A percentile compares a stretch with the other conserved stretches of the same genome.
Evolutionary conservation across 1,140 invertebrate genomes (phyloP).

Genomic region (Diuraphis noxia): DNA sequence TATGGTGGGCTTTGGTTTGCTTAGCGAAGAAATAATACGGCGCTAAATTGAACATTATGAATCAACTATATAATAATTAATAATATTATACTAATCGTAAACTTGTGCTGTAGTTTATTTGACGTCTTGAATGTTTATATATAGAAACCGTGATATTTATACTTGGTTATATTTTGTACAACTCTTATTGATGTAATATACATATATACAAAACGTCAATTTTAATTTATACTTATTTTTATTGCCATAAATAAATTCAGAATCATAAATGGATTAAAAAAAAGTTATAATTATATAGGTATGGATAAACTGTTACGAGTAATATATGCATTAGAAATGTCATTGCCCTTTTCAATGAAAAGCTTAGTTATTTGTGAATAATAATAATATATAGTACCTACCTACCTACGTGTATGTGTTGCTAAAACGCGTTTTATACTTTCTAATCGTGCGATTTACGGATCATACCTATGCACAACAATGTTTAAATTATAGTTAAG

Average conservation of each 20-base stretch:
- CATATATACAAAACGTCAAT: not conserved
- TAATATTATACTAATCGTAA: not conserved
- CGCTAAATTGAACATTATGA: not conserved
- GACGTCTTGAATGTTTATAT: not conserved
- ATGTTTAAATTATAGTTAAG: not conserved
- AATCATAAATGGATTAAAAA: constrained; percentile 6
- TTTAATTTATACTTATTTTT: not conserved
- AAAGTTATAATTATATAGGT: not conserved
- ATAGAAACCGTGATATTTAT: not conserved
- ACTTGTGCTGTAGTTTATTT: not conserved
- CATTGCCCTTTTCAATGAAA: not conserved
- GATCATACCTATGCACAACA: not conserved
- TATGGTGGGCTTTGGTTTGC: not conserved
- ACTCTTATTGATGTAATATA: not conserved
- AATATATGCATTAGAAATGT: constrained; percentile 11
- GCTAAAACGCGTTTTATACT: constrained; percentile 5
- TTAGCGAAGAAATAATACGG: not conserved
- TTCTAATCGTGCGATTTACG: not conserved
- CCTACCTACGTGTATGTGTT: not conserved
- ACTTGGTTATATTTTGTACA: not conserved
- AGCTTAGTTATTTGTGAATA: not conserved
- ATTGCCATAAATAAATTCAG: not conserved
- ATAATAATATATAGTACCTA: not conserved
- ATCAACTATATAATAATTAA: not conserved
- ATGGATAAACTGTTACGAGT: not conserved